Percentiles rank a stretch among this genome's conserved stretches.
Conservation (phyloP, 2,888 invertebrate species). For the Drosophila ezoana region DNA sequence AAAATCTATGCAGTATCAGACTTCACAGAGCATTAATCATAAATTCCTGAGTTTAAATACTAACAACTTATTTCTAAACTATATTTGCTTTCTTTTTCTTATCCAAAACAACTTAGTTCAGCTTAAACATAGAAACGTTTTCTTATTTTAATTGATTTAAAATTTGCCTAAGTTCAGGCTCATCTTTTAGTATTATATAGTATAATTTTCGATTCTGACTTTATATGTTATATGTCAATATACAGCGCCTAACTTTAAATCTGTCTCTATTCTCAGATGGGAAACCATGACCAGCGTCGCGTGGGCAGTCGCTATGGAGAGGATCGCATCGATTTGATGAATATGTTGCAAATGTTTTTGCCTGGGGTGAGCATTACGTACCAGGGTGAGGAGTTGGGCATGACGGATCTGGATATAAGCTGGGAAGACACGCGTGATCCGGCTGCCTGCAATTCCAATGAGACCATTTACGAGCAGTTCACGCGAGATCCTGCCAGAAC, state of each 20-base stretch:
- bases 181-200: too few species aligned
- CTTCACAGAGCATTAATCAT: not conserved
- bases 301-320: constrained; percentile 88
- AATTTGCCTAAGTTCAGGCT: too few species aligned
- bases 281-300: constrained; percentile 89
- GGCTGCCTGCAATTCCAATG: constrained; percentile 86
- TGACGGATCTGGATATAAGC: constrained; percentile 85
- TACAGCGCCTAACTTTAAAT: too few species aligned
- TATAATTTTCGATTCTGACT: too few species aligned
- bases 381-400: constrained; percentile 85
- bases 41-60: too few species aligned
- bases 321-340: constrained; percentile 90
- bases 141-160: too few species aligned
- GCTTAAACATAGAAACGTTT: too few species aligned
- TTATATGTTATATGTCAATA: too few species aligned
- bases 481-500: constrained; percentile 88
- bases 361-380: constrained; percentile 87
- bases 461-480: constrained; percentile 86
- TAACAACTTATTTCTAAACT: too few species aligned
- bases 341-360: constrained; percentile 89
- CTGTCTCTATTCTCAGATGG: constrained; percentile 86
- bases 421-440: constrained; percentile 87
- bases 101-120: too few species aligned
- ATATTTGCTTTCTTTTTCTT: too few species aligned
- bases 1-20: not conserved